Base-by-base conservation (phyloP, 1,140 invertebrate species). In the Pogonognathellus flavescens region DNA sequence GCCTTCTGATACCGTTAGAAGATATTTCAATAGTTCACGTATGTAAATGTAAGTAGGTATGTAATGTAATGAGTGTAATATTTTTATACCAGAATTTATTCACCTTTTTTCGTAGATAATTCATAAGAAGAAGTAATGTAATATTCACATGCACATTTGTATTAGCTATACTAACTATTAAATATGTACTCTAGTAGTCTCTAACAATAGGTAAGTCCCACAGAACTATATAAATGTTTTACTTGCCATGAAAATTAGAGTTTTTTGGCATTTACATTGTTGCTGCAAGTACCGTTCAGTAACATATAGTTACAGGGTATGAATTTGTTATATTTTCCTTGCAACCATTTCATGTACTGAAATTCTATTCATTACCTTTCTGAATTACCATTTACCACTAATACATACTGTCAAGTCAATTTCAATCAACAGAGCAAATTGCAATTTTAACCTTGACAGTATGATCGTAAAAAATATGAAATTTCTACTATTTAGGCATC, bases 291-390 rank as follows among this genome's bases (percentile, higher is more conserved):
- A 22, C 62, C 22, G 25, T 25, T 66, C 62, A 66, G 25, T 66
- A 66, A 41, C 31, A 66, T 25, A 66, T 66, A 66, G 62, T 66
- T 66, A 25, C 18, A 66, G 62, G 62, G 62, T 66, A 66, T 66
- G 22, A 14, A 20, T 66, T 66, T 25, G 18, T 66, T 31, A 10
- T 6, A 10, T 6, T 66, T 25, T 25, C 20, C 22, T 66, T 66
- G 62, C 22, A 66, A 66, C 62, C 59, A 22, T 20, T 41, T 41
- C 31, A 60, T 60, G 59, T 41, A 9, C 60, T 66, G 60, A 20
- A 66, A 25, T 66, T 20, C 62, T 25, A 60, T 20, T 9, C 59
- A 60, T 60, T 60, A 60, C 59, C 0, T 2, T 10, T 25, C 25
- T 25, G 20, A 13, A 66, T 66, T n/a, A 22, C 2, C 62, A 60